Base-by-base conservation (phyloP, 2,797 vertebrate species). In the Myotis vivesi region DNA sequence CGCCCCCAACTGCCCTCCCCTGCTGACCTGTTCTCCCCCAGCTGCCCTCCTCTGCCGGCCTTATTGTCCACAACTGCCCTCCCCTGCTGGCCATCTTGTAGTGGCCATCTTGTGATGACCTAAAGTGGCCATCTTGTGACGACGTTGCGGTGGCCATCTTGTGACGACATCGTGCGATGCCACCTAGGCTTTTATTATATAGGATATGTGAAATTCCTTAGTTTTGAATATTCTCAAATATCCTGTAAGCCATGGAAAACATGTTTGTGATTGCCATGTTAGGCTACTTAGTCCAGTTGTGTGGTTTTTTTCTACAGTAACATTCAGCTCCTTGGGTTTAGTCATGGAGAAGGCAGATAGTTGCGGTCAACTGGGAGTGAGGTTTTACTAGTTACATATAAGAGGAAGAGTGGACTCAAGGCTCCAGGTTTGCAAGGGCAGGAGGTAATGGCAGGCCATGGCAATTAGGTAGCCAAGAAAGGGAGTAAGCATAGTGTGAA, bases 171-270 rank as follows among this genome's bases (percentile, higher is more conserved):
- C 11, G 12, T 46, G 46, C 46, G 3, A 15, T 46, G 46, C 46
- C 11, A 46, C 12, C 46, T 13, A 46, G 46, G 46, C 13, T 46
- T 46, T 46, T 3, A 46, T 46, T 46, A 46, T 46, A 46, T 46
- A 46, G 46, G 46, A 51, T 86, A 33, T 94, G 91, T 96, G 87
- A 89, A 94, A 94, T 96, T 94, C 80, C 76, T 91, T 46, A 94
- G 69, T 71, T 97, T 91, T 94, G 85, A 83, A 76, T 53, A 59
- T 91, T 94, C 20, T 94, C 44, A 89, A 75, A 91, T 59, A 96
- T 87, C 28, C 23, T 66, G 5, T 89, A 72, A 95, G 76, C 84
- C 90, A 94, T 36, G 83, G 85, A 86, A 96, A 91, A 91, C 81
- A 57, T 75, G 28, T 92, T 87, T 94, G 64, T 87, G 51, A 83